Evolutionary conservation across 2,113 vertebrate species (phyloP).

Genomic region (Podarcis raffonei): DNA sequence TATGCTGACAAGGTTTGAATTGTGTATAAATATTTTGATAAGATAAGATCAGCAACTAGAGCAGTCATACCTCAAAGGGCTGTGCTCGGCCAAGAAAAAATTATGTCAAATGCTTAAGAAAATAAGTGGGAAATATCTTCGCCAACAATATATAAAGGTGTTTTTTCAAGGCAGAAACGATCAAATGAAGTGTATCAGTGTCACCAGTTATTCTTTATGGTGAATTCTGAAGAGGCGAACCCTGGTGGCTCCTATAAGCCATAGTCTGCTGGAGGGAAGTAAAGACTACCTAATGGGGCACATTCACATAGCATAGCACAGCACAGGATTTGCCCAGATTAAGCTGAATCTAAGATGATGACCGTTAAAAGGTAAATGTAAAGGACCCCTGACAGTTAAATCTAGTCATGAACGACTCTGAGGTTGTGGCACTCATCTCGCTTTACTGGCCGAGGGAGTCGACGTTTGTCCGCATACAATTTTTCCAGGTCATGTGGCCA

Average conservation of each 20-base stretch:
- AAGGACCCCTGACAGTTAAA: no score
- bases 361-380: neutral
- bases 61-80: constrained; percentile 66
- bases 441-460: no score
- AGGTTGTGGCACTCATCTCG: no score
- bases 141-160: constrained; percentile 30
- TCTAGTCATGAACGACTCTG: no score
- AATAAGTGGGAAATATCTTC: constrained; percentile 43
- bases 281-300: neutral
- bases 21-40: constrained; percentile 63
- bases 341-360: neutral
- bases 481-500: no score
- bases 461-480: no score
- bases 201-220: neutral
- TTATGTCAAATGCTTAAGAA: constrained; percentile 58
- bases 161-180: constrained; percentile 53
- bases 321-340: neutral
- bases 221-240: neutral
- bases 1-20: constrained; percentile 44
- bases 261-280: neutral
- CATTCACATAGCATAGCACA: neutral
- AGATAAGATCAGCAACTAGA: constrained; percentile 63
- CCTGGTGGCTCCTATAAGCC: neutral
- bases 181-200: neutral
- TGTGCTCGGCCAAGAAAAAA: constrained; percentile 61